phyloP scores from a whole-genome alignment of 2,113 vertebrate species.

The Tichodroma muraria region DNA sequence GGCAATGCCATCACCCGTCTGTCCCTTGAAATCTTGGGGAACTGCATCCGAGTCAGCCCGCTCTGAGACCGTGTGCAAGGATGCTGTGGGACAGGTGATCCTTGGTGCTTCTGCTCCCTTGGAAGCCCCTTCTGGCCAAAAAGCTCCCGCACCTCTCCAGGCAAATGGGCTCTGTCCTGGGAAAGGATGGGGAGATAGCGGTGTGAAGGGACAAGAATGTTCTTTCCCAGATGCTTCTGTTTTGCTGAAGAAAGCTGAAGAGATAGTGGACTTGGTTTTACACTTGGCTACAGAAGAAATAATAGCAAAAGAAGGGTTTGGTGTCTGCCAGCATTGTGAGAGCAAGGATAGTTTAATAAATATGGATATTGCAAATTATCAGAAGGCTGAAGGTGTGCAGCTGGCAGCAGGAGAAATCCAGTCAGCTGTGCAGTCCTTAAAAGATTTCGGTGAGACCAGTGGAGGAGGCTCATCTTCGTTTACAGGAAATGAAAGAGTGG shows the following conservation, averaged over 20 bases:
- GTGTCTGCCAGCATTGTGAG: conserved; percentile 3
- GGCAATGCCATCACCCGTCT: background rate
- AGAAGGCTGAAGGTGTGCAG: background rate
- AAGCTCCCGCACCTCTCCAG: conserved; percentile 43
- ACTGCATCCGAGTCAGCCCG: background rate
- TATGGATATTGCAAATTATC: background rate
- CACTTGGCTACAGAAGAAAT: conserved; percentile 63
- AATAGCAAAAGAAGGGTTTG: conserved; percentile 2
- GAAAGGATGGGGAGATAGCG: background rate
- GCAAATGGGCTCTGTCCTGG: conserved; percentile 23
- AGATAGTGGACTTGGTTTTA: conserved; percentile 55
- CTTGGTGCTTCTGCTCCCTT: background rate
- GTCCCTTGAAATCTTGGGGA: background rate
- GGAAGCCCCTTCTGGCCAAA: background rate
- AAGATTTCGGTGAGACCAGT: conserved; percentile 15
- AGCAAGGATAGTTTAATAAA: conserved; percentile 14
- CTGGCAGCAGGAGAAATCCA: conserved; percentile 13
- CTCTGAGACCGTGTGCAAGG: background rate
- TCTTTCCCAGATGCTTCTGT: background rate
- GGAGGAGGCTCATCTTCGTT: background rate
- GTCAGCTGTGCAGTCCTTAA: background rate
- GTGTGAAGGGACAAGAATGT: background rate
- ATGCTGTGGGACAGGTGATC: background rate
- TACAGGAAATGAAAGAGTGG: background rate
- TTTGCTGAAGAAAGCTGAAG: conserved; percentile 59